Conservation (phyloP, 2,797 vertebrate genomes). For the Hypotaenidia okinawae region DNA sequence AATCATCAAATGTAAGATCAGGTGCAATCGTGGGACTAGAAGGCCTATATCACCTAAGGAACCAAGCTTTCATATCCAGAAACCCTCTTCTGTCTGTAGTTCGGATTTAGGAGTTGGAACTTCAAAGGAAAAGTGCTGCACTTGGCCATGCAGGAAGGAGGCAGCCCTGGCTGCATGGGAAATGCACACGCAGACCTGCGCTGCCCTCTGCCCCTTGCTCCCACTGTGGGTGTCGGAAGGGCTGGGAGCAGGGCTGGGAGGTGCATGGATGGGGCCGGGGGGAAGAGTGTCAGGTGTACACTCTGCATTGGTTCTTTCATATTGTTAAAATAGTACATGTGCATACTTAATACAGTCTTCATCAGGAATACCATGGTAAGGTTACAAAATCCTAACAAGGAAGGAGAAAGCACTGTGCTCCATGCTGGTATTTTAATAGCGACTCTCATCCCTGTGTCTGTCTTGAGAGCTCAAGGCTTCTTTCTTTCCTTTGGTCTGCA, state of each 20-base stretch:
- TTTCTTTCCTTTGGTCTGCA: neutral
- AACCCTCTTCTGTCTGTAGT: neutral
- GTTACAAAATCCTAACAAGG: neutral
- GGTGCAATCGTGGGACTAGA: neutral
- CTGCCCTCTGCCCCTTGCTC: neutral
- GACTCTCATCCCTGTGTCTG: neutral
- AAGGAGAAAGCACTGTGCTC: neutral
- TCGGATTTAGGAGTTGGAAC: neutral
- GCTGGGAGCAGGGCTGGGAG: neutral
- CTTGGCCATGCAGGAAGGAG: neutral
- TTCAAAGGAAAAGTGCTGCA: neutral
- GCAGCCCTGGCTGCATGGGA: neutral
- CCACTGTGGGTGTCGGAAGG: too few species aligned
- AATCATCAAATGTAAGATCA: neutral
- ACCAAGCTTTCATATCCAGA: neutral
- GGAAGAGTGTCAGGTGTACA: neutral
- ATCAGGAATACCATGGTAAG: neutral
- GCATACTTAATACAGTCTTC: neutral
- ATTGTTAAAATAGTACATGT: neutral
- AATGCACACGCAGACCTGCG: fast-evolving
- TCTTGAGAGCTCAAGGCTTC: neutral
- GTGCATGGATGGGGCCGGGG: neutral
- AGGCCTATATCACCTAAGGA: neutral
- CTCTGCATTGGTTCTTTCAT: neutral
- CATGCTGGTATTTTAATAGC: neutral